Conservation (phyloP, 2,797 vertebrate genomes). For the Stomatorhinus walkeri region DNA sequence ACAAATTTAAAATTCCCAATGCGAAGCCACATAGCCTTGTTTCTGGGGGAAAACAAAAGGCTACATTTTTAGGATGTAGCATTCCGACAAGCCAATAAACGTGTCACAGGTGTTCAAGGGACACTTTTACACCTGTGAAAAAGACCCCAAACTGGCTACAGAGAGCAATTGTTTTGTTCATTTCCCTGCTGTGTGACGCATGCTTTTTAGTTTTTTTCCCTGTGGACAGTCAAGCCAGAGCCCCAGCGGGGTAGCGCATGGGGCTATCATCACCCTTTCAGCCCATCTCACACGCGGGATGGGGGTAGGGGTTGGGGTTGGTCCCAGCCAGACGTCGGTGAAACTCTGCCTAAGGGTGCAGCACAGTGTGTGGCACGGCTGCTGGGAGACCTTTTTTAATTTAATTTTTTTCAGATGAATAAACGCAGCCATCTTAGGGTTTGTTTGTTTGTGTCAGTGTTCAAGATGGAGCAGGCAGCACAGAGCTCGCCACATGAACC, state of each 20-base stretch:
- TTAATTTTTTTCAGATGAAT: neutral
- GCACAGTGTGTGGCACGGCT: neutral
- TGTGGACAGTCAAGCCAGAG: neutral
- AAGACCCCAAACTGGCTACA: neutral
- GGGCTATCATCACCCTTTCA: neutral
- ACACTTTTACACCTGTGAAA: neutral
- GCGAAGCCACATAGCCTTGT: neutral
- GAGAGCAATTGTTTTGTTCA: neutral
- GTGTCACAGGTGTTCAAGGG: neutral
- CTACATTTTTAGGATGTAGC: neutral
- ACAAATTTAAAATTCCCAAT: neutral
- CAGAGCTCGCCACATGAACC: neutral
- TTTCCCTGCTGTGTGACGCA: neutral
- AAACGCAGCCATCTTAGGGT: neutral
- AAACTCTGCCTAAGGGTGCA: neutral
- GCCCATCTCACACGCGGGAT: neutral
- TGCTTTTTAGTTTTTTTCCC: neutral
- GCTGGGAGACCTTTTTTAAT: neutral
- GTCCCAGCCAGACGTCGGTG: neutral
- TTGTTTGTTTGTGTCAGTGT: neutral
- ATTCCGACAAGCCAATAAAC: neutral
- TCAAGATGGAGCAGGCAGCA: neutral
- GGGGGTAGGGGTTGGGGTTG: neutral
- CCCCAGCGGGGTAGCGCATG: neutral
- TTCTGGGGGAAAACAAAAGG: neutral